phyloP scores from a whole-genome alignment of 2,113 vertebrate species.

The Crotalus tigris region DNA sequence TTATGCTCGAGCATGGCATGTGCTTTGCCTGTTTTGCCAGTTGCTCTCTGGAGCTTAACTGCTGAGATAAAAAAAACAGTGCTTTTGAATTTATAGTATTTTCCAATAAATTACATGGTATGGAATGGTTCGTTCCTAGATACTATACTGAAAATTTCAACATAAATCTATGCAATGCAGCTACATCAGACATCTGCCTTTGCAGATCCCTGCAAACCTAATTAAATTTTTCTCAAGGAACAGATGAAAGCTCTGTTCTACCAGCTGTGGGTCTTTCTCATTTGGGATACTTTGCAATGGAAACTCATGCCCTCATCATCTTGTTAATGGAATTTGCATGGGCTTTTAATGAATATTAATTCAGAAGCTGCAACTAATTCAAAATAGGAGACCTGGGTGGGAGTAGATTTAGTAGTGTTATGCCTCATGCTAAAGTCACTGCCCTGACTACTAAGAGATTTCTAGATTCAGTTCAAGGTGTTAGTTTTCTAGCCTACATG shows the following conservation, averaged over 20 bases:
- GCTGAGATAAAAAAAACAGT: neutral
- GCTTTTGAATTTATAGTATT: neutral
- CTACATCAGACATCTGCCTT: neutral
- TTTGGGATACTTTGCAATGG: neutral
- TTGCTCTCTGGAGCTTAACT: neutral
- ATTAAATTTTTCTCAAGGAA: neutral
- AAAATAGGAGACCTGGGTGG: neutral
- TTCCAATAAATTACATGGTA: neutral
- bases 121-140: neutral
- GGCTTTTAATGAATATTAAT: neutral
- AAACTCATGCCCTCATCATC: neutral
- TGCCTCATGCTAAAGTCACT: neutral
- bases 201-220: neutral
- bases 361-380: neutral
- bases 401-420: neutral
- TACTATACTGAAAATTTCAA: neutral
- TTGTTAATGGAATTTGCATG: neutral
- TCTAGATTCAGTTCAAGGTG: neutral
- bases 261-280: neutral
- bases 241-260: neutral
- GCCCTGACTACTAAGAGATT: neutral
- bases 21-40: neutral
- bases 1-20: neutral
- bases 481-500: neutral
- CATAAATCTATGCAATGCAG: neutral